Conservation (phyloP, 2,113 vertebrate genomes). For the Saccopteryx leptura region DNA sequence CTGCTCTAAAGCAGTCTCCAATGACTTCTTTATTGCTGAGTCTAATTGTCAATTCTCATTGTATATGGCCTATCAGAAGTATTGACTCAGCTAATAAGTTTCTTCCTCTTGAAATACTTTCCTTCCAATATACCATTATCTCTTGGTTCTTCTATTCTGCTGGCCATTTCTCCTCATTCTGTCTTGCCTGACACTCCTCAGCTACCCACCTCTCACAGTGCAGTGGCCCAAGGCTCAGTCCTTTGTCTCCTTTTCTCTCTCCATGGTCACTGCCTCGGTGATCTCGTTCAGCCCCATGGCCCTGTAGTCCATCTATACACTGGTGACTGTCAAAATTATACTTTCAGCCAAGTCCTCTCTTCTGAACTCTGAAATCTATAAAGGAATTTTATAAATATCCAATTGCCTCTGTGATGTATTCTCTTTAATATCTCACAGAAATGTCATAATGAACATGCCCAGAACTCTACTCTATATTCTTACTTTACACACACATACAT, state of each 20-base stretch:
- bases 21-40: not conserved
- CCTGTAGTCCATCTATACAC: not conserved
- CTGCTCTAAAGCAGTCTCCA: not conserved
- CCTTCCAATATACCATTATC: not conserved
- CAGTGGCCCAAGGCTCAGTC: not conserved
- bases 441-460: not conserved
- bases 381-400: slow-evolving; percentile 5
- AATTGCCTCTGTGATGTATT: not conserved
- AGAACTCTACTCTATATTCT: not conserved
- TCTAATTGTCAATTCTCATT: not conserved
- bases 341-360: not conserved
- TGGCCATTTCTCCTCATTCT: not conserved
- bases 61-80: not conserved
- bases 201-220: not conserved
- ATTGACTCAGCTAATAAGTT: not conserved
- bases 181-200: not conserved
- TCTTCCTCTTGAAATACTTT: not conserved
- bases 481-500: not conserved
- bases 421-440: slow-evolving; percentile 14
- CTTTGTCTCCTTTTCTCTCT: not conserved
- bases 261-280: not conserved
- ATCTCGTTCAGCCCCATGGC: not conserved
- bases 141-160: not conserved
- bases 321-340: not conserved
- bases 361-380: slow-evolving; percentile 1